These are phyloP conservation scores for Erythrolamprus reginae DNA, from an alignment of 2,113 vertebrate genomes.

Conservation along the genomic window DNA sequence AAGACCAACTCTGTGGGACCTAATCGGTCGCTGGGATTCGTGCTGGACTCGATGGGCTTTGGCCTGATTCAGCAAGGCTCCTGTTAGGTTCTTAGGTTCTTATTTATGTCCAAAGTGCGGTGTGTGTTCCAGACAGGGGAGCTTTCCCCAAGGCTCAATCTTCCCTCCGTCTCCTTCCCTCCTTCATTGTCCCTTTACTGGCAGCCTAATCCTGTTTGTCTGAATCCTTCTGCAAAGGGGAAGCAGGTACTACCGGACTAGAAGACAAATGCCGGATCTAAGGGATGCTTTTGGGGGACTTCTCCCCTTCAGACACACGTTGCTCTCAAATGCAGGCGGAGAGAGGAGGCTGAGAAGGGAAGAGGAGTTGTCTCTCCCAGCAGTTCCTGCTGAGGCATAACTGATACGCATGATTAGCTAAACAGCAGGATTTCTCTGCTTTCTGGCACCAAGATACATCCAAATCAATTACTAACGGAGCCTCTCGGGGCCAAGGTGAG, in stretches of 20 bases:
- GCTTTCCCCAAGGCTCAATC: neutral
- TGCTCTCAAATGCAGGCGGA: neutral
- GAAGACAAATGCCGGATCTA: neutral
- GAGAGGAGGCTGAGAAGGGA: neutral
- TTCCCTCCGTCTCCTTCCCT: neutral
- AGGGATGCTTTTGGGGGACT: neutral
- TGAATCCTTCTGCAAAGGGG: neutral
- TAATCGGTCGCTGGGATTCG: too few relatives aligned
- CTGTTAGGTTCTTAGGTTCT: too few relatives aligned
- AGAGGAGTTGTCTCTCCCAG: neutral
- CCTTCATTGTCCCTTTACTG: neutral
- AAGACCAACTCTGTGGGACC: too few relatives aligned
- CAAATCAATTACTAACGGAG: neutral
- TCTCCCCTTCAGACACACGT: neutral
- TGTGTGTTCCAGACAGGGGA: too few relatives aligned
- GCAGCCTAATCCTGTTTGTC: neutral
- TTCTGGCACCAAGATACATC: neutral
- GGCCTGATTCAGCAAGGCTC: too few relatives aligned
- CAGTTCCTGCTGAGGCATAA: neutral
- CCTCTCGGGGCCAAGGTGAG: neutral
- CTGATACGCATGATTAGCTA: neutral
- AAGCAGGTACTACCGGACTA: neutral
- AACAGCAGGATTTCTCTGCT: neutral
- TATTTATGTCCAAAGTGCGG: too few relatives aligned
- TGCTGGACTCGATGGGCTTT: too few relatives aligned